Conservation (phyloP, 2,888 invertebrate species). For the Bembecia ichneumoniformis region DNA sequence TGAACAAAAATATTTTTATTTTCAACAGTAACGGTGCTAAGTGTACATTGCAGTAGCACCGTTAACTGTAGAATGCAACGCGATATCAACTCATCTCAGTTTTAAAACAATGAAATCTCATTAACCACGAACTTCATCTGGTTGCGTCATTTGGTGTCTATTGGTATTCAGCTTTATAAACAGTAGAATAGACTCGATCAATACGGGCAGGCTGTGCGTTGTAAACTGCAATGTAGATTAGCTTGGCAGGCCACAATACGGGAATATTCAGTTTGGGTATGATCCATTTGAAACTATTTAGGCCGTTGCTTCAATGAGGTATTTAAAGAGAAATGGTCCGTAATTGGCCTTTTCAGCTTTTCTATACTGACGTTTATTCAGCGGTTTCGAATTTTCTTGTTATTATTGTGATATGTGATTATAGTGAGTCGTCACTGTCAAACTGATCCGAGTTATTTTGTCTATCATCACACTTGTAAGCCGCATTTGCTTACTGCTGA, state of each 20-base stretch:
- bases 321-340: slow-evolving; percentile 8
- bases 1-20: too few relatives aligned
- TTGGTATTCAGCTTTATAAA: slow-evolving; percentile 17
- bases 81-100: too few relatives aligned
- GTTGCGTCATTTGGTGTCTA: slow-evolving; percentile 10
- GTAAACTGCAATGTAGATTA: slow-evolving; percentile 24
- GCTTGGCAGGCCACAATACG: slow-evolving; percentile 22
- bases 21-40: too few relatives aligned
- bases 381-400: too few relatives aligned
- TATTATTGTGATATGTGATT: too few relatives aligned
- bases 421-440: too few relatives aligned
- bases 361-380: too few relatives aligned
- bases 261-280: slow-evolving; percentile 15
- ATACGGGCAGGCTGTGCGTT: slow-evolving; percentile 22
- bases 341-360: slow-evolving; percentile 1
- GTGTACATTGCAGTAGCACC: too few relatives aligned
- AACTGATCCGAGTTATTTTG: too few relatives aligned
- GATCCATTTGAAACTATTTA: slow-evolving; percentile 18
- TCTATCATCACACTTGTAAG: too few relatives aligned
- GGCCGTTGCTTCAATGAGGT: slow-evolving; percentile 8
- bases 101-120: background rate
- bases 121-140: background rate
- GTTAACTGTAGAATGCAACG: too few relatives aligned
- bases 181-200: slow-evolving; percentile 18
- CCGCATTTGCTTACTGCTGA: too few relatives aligned